These are phyloP conservation scores for Lepeophtheirus nordmannii DNA, from an alignment of 2,888 invertebrate species.

Conservation along the genomic window DNA sequence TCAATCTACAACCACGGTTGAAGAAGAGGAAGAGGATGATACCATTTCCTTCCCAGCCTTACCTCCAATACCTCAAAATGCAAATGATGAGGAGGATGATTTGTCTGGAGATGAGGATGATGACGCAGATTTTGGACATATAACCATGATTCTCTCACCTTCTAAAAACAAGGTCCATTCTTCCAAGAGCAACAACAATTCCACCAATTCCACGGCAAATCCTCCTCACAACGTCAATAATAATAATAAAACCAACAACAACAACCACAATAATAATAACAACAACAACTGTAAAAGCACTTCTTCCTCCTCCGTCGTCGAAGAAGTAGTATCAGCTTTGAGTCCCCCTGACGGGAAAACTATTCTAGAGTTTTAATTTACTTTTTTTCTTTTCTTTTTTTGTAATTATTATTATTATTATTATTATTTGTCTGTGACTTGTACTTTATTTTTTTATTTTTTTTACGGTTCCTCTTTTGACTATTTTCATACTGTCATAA, in stretches of 20 bases:
- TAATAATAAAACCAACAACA: no score
- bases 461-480: no score
- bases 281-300: not conserved
- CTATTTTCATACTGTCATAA: no score
- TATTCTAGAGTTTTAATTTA: not conserved
- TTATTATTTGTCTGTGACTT: no score
- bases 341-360: conserved; percentile 5
- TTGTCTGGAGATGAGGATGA: not conserved
- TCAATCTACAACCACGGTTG: conserved; percentile 5
- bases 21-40: conserved; percentile 15
- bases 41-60: conserved; percentile 5
- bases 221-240: no score
- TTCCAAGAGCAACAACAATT: no score
- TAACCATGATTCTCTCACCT: not conserved
- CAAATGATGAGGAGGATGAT: not conserved
- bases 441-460: no score
- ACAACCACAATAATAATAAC: no score
- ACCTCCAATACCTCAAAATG: conserved; percentile 5
- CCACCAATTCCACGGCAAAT: no score
- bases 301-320: not conserved
- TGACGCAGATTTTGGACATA: not conserved
- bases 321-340: not conserved
- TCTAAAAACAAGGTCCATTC: not conserved
- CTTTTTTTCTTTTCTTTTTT: no score
- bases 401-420: no score